phyloP scores from a whole-genome alignment of 2,888 invertebrate species.

The Odontothrips loti region DNA sequence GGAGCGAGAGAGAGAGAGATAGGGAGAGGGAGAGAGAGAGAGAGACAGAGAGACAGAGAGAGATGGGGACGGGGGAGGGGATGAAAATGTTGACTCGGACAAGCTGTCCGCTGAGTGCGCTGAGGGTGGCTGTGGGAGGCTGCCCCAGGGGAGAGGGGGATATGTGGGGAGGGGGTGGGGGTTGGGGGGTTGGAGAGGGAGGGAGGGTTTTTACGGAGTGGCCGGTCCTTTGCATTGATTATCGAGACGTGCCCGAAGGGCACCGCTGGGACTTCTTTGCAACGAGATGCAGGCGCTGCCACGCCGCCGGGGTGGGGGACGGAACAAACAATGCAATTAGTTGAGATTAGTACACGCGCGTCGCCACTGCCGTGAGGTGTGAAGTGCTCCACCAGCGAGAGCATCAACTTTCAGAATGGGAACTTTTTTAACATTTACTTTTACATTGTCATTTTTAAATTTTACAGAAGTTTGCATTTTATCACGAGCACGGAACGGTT shows the following conservation, averaged over 20 bases:
- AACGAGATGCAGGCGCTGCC: neutral
- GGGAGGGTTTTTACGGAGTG: too few relatives aligned
- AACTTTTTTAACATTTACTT: too few relatives aligned
- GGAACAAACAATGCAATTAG: neutral
- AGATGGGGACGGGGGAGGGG: slow-evolving; percentile 11
- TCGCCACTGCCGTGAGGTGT: too few relatives aligned
- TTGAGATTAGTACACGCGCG: neutral
- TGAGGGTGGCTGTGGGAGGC: neutral
- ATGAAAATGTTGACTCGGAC: slow-evolving; percentile 30
- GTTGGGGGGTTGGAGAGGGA: neutral
- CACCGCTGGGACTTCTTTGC: neutral
- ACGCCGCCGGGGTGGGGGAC: neutral
- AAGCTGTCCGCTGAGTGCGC: slow-evolving; percentile 29
- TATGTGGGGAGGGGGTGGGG: neutral
- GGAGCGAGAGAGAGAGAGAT: too few relatives aligned
- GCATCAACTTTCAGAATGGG: too few relatives aligned
- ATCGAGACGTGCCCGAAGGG: too few relatives aligned
- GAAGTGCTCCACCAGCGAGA: too few relatives aligned
- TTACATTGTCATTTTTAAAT: too few relatives aligned
- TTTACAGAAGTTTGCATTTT: too few relatives aligned
- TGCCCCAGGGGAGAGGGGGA: neutral
- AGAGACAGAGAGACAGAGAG: neutral
- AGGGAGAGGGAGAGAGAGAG: too few relatives aligned
- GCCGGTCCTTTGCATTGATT: too few relatives aligned
- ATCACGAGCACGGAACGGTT: too few relatives aligned